These are phyloP conservation scores for Rhea americana DNA, from an alignment of 2,113 vertebrate species.

Conservation along the genomic window DNA sequence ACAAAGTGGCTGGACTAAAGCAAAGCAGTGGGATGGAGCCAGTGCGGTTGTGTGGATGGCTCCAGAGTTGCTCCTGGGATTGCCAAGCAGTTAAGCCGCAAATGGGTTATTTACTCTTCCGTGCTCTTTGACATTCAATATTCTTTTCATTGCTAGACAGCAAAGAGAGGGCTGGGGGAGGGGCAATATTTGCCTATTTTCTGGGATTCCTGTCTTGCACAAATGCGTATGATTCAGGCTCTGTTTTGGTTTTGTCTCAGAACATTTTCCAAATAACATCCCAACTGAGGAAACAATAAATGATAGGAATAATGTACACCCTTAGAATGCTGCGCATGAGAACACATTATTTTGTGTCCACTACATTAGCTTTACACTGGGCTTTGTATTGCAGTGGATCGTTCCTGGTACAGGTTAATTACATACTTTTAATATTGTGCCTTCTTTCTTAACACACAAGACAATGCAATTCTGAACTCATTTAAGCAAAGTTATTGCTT, in stretches of 20 bases:
- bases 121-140: neutral
- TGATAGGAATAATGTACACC: constrained; percentile 13
- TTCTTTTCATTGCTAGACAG: neutral
- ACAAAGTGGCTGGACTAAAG: constrained; percentile 11
- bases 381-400: constrained; percentile 53
- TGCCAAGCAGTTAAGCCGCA: constrained; percentile 11
- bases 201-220: neutral
- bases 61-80: constrained; percentile 4
- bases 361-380: constrained; percentile 11
- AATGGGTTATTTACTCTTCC: neutral
- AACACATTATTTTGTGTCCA: constrained; percentile 46
- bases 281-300: constrained; percentile 30
- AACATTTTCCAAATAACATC: constrained; percentile 30
- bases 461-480: constrained; percentile 50
- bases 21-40: neutral
- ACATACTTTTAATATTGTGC: constrained; percentile 9
- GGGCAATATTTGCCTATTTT: neutral
- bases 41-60: neutral
- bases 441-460: constrained; percentile 37
- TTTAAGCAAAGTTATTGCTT: constrained; percentile 53
- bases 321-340: neutral
- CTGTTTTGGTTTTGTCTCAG: constrained; percentile 34
- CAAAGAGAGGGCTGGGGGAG: neutral
- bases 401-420: constrained; percentile 57
- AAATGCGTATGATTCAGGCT: neutral